Evolutionary conservation across 2,888 invertebrate genomes (phyloP).

Genomic region (Ganaspis brasiliensis): DNA sequence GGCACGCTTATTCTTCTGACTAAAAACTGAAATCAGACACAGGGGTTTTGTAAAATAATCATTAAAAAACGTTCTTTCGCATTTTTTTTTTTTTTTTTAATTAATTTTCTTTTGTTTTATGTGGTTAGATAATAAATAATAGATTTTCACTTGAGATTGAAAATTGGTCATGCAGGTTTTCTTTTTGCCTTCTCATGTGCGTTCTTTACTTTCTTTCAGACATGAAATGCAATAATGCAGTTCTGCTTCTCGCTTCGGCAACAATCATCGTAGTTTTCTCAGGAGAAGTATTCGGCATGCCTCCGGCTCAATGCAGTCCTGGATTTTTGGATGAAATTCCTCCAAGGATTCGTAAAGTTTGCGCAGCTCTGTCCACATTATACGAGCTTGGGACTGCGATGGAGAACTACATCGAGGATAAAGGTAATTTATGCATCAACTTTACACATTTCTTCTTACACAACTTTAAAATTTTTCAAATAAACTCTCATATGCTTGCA

Average conservation of each 20-base stretch:
- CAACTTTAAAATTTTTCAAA: not conserved
- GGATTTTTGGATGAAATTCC: slow-evolving; percentile 84
- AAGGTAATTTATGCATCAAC: slow-evolving; percentile 74
- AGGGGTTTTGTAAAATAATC: too few relatives aligned
- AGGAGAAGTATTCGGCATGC: slow-evolving; percentile 78
- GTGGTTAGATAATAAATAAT: too few relatives aligned
- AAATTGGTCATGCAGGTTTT: too few relatives aligned
- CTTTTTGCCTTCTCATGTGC: not conserved
- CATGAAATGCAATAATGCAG: slow-evolving; percentile 64
- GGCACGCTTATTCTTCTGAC: too few relatives aligned
- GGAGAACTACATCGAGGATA: slow-evolving; percentile 83
- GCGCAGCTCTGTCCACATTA: slow-evolving; percentile 86
- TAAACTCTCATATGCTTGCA: not conserved
- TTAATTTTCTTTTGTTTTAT: too few relatives aligned
- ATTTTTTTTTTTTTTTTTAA: too few relatives aligned
- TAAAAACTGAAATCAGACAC: too few relatives aligned
- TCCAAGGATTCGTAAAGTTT: slow-evolving; percentile 84
- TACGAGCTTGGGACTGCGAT: slow-evolving; percentile 85
- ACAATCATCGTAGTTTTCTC: slow-evolving; percentile 69
- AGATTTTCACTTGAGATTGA: not conserved
- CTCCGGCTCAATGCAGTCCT: slow-evolving; percentile 83
- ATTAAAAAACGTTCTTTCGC: too few relatives aligned
- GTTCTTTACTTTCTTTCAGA: slow-evolving; percentile 55
- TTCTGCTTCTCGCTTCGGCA: slow-evolving; percentile 61
- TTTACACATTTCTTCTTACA: not conserved